These are phyloP conservation scores for Sphinx pinastri DNA, from an alignment of 2,888 invertebrate species.

Conservation along the genomic window DNA sequence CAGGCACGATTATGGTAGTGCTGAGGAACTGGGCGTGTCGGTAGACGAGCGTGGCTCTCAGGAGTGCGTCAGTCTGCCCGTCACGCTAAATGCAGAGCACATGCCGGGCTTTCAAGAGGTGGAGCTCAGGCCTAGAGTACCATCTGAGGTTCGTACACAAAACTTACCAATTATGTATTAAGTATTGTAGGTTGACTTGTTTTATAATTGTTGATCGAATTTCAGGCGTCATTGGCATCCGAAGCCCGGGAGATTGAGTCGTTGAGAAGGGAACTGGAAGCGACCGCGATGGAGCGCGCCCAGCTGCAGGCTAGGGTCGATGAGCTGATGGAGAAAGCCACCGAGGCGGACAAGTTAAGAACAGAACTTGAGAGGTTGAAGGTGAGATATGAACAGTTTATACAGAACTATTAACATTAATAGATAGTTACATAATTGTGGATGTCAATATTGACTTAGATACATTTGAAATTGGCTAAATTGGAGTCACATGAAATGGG, in stretches of 20 bases:
- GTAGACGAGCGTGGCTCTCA: slow-evolving; percentile 75
- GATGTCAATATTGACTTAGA: neutral
- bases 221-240: slow-evolving; percentile 69
- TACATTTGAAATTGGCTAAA: neutral
- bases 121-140: slow-evolving; percentile 72
- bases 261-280: slow-evolving; percentile 85
- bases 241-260: slow-evolving; percentile 86
- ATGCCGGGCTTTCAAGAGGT: slow-evolving; percentile 80
- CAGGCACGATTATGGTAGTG: slow-evolving; percentile 72
- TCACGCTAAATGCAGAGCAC: slow-evolving; percentile 75
- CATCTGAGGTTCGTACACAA: slow-evolving; percentile 69
- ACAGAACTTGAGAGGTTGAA: slow-evolving; percentile 88
- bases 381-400: slow-evolving; percentile 62
- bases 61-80: slow-evolving; percentile 78
- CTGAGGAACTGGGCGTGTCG: slow-evolving; percentile 72
- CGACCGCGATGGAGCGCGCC: slow-evolving; percentile 86
- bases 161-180: slow-evolving; percentile 18
- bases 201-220: slow-evolving; percentile 8
- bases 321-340: slow-evolving; percentile 86
- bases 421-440: neutral
- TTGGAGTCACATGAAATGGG: neutral
- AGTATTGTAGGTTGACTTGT: neutral
- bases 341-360: slow-evolving; percentile 87
- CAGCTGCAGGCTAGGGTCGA: slow-evolving; percentile 85
- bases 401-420: neutral